A percentile compares a stretch with the other conserved stretches of the same genome.
phyloP scores from a whole-genome alignment of 2,797 vertebrate species.

The Gallinago nigripennis region DNA sequence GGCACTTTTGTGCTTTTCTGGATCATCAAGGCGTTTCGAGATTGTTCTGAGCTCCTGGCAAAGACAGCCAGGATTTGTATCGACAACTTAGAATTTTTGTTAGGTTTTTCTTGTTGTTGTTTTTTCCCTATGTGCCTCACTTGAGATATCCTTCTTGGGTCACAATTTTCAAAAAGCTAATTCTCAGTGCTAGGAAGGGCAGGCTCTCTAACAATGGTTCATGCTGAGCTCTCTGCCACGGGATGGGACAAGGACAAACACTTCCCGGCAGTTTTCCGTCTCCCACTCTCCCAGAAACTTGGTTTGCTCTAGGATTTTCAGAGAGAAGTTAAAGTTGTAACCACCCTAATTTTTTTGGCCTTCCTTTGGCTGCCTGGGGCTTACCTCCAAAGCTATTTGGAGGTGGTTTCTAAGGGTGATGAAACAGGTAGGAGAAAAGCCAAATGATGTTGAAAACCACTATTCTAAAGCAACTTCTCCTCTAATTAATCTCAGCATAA shows the following conservation, averaged over 20 bases:
- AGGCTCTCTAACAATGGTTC: background rate
- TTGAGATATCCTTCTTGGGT: background rate
- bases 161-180: background rate
- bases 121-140: background rate
- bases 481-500: background rate
- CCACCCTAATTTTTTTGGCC: background rate
- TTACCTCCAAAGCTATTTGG: background rate
- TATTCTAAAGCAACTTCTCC: background rate
- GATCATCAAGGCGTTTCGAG: background rate
- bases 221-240: background rate
- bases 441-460: background rate
- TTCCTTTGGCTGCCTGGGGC: background rate
- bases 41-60: background rate
- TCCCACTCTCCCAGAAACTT: background rate
- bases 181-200: background rate
- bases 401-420: background rate
- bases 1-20: background rate
- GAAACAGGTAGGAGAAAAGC: background rate
- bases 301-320: background rate
- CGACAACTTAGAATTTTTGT: background rate
- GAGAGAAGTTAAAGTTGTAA: background rate
- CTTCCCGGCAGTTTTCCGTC: background rate
- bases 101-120: too few relatives aligned
- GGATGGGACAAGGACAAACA: background rate
- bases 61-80: background rate